Conservation (phyloP, 2,888 invertebrate genomes). For the Plusia festucae region DNA sequence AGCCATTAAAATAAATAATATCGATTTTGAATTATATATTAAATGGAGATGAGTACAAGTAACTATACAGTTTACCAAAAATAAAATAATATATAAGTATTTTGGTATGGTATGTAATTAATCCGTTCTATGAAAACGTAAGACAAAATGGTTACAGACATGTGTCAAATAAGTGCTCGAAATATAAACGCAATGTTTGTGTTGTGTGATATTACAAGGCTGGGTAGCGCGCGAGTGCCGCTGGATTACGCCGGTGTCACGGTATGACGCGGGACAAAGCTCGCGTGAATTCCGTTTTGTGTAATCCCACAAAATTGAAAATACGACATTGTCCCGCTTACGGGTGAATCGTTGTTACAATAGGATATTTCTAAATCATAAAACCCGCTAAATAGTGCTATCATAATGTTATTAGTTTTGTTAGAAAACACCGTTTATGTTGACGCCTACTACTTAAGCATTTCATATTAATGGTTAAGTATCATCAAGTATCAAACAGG, state of each 20-base stretch:
- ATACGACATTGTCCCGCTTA: slow-evolving; percentile 64
- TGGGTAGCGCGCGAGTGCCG: slow-evolving; percentile 49
- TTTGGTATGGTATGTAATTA: slow-evolving; percentile 12
- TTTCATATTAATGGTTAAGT: not conserved
- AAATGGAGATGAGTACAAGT: not conserved
- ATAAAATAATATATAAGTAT: no score
- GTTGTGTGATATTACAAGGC: slow-evolving; percentile 29
- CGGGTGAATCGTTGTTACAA: slow-evolving; percentile 41
- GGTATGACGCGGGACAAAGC: slow-evolving; percentile 62
- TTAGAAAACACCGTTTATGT: not conserved
- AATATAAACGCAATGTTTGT: slow-evolving; percentile 44
- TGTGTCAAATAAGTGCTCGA: slow-evolving; percentile 42
- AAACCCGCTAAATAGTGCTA: slow-evolving; percentile 37
- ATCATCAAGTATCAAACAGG: no score
- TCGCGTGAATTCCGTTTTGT: slow-evolving; percentile 58
- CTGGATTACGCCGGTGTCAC: slow-evolving; percentile 61
- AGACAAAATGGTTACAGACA: slow-evolving; percentile 33
- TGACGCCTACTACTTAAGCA: not conserved
- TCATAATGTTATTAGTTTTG: slow-evolving; percentile 11
- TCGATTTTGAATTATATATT: no score
- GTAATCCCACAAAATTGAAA: slow-evolving; percentile 68
- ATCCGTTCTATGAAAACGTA: slow-evolving; percentile 6
- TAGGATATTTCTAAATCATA: slow-evolving; percentile 49
- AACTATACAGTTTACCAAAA: not conserved
- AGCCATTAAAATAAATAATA: no score